Conservation (phyloP, 1,140 invertebrate species). For the Magallana angulata region DNA sequence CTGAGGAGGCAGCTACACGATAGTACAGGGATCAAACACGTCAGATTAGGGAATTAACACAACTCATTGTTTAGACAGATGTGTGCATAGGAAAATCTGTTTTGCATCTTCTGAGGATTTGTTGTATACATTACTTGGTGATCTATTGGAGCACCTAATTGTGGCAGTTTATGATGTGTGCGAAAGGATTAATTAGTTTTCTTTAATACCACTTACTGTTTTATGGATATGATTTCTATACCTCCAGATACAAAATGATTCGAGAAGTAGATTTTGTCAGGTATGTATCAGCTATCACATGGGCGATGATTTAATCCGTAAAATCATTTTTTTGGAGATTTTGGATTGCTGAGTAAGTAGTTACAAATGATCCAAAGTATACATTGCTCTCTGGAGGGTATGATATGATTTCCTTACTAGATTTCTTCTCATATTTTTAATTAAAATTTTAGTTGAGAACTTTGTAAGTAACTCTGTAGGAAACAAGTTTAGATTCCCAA, state of each 20-base stretch:
- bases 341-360: too few relatives aligned
- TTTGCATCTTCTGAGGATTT: background rate
- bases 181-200: conserved; percentile 17
- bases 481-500: background rate
- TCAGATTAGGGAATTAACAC: conserved; percentile 23
- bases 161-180: conserved; percentile 8
- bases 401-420: too few relatives aligned
- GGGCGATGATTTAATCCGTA: too few relatives aligned
- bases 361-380: too few relatives aligned
- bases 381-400: too few relatives aligned
- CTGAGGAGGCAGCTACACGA: background rate
- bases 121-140: conserved; percentile 25
- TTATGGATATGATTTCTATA: background rate
- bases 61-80: conserved; percentile 22
- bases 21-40: background rate
- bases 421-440: background rate
- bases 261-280: conserved; percentile 21
- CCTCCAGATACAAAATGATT: conserved; percentile 6
- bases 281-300: background rate
- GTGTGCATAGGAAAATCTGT: conserved; percentile 26
- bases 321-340: too few relatives aligned
- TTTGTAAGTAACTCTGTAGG: background rate
- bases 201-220: background rate
- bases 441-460: background rate
- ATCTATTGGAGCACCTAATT: conserved; percentile 4